Conservation (phyloP, 2,888 invertebrate genomes). For the Sminthurinus aureus region DNA sequence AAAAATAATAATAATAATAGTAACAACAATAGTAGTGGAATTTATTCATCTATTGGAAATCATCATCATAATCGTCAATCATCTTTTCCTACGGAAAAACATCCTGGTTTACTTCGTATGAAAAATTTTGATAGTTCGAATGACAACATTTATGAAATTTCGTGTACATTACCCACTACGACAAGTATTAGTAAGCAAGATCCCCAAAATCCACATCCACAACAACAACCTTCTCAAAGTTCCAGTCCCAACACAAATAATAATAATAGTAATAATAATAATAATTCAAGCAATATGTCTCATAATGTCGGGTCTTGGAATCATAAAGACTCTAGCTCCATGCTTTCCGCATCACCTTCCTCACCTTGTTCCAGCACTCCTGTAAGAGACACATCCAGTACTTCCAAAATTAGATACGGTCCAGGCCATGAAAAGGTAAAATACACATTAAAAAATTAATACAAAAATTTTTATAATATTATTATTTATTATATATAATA, state of each 20-base stretch:
- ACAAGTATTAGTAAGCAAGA: background rate
- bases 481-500: background rate
- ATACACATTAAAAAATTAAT: background rate
- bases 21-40: background rate
- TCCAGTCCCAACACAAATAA: background rate
- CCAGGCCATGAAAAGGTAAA: conserved; percentile 74
- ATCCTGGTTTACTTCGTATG: conserved; percentile 29
- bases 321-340: conserved; percentile 14
- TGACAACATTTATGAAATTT: conserved; percentile 44
- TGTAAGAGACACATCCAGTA: conserved; percentile 73
- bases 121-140: conserved; percentile 43
- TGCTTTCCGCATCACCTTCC: conserved; percentile 19
- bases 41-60: background rate
- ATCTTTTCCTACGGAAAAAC: conserved; percentile 29
- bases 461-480: background rate
- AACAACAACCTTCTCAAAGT: background rate
- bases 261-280: background rate
- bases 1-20: background rate
- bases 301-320: conserved; percentile 29
- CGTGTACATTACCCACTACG: conserved; percentile 31
- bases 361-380: conserved; percentile 64
- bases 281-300: conserved; percentile 31
- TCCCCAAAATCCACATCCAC: background rate
- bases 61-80: conserved; percentile 13
- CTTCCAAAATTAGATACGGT: conserved; percentile 73